Conservation (phyloP, 2,888 invertebrate genomes). For the Drepanosiphum platanoidis region DNA sequence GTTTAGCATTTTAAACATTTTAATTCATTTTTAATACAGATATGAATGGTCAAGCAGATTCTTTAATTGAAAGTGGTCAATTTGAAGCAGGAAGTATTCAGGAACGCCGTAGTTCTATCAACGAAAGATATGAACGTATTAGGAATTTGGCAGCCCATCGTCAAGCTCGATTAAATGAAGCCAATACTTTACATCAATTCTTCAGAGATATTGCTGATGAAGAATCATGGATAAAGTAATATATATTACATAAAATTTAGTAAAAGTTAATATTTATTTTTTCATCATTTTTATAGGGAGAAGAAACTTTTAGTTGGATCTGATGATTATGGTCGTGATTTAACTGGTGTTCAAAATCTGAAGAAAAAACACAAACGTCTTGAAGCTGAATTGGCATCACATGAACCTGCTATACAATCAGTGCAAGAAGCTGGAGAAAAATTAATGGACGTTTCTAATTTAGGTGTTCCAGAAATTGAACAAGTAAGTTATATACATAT, state of each 20-base stretch:
- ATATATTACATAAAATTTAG: conserved; percentile 64
- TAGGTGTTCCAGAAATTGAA: conserved; percentile 92
- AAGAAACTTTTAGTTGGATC: conserved; percentile 97
- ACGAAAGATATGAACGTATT: conserved; percentile 94
- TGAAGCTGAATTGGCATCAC: conserved; percentile 97
- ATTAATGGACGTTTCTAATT: conserved; percentile 91
- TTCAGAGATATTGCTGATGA: conserved; percentile 99
- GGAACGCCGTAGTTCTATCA: conserved; percentile 93
- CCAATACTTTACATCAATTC: conserved; percentile 98
- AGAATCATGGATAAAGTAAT: conserved; percentile 97
- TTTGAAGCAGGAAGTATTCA: conserved; percentile 97
- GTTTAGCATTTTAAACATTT: not conserved
- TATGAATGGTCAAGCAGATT: conserved; percentile 96
- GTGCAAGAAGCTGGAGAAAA: conserved; percentile 90
- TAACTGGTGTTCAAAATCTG: conserved; percentile 97
- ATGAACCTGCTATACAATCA: conserved; percentile 96
- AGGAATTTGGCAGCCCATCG: conserved; percentile 91
- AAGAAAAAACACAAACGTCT: conserved; percentile 98
- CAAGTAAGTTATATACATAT: conserved; percentile 66
- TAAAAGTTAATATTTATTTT: conserved; percentile 64
- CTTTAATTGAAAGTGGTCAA: conserved; percentile 93
- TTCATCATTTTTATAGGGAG: conserved; percentile 72
- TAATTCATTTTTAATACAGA: conserved; percentile 70
- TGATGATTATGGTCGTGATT: conserved; percentile 97
- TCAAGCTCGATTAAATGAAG: conserved; percentile 92